phyloP scores from a whole-genome alignment of 2,113 vertebrate genomes.

The Probosciger aterrimus region DNA sequence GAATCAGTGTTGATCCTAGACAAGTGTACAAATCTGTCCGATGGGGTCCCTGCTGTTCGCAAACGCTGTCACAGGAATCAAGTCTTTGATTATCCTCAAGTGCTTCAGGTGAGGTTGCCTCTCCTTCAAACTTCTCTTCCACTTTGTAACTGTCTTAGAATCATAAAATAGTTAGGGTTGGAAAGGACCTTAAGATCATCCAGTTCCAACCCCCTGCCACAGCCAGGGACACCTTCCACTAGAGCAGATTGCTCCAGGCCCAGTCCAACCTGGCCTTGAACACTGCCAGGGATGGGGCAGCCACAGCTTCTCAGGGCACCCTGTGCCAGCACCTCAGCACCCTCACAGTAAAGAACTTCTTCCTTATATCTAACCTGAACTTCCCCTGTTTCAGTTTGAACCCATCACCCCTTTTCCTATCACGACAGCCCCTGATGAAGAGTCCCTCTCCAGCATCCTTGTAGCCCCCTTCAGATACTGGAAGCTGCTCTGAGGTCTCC shows the following conservation, averaged over 20 bases:
- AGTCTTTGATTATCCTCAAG: constrained; percentile 92
- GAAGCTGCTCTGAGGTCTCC: too few species aligned
- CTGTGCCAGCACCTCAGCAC: too few species aligned
- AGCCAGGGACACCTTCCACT: not conserved
- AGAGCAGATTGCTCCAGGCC: not conserved
- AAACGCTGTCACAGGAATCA: constrained; percentile 90
- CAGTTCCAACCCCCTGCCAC: not conserved
- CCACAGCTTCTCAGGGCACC: too few species aligned
- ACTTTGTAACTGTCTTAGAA: not conserved
- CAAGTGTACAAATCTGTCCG: constrained; percentile 92
- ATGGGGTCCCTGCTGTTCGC: constrained; percentile 76
- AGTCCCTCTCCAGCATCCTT: too few species aligned
- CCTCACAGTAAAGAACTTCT: too few species aligned
- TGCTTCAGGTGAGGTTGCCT: constrained; percentile 85
- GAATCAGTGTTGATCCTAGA: constrained; percentile 88
- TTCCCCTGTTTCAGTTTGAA: too few species aligned
- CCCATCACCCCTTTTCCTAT: too few species aligned
- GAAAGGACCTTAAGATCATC: not conserved
- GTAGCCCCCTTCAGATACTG: too few species aligned
- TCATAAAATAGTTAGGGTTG: not conserved
- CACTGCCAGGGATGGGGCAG: too few species aligned
- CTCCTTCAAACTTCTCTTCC: not conserved
- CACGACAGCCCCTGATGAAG: too few species aligned
- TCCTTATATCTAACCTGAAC: too few species aligned
- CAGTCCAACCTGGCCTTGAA: not conserved